phyloP scores from a whole-genome alignment of 2,113 vertebrate species.

The Physeter macrocephalus region DNA sequence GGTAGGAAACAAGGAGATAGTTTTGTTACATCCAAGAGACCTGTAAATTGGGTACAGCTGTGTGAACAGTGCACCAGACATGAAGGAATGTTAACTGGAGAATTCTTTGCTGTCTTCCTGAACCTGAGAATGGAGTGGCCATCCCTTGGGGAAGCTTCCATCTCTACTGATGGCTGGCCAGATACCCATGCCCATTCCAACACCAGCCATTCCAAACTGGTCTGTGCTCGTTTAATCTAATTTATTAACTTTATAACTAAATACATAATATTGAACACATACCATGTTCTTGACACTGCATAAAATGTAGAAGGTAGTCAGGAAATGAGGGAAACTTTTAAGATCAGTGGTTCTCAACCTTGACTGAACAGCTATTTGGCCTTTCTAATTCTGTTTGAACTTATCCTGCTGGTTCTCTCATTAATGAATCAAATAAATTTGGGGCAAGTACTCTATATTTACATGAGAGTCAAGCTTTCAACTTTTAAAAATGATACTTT shows the following conservation, averaged over 20 bases:
- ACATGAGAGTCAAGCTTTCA: constrained; percentile 25
- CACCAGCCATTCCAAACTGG: background rate
- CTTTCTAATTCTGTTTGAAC: constrained; percentile 39
- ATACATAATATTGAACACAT: background rate
- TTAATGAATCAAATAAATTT: constrained; percentile 30
- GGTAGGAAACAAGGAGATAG: background rate
- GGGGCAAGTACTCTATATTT: background rate
- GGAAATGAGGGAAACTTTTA: background rate
- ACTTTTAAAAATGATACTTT: constrained; percentile 43
- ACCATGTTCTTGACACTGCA: background rate
- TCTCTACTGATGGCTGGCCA: background rate
- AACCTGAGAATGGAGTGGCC: background rate
- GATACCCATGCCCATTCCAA: background rate
- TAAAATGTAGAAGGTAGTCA: background rate
- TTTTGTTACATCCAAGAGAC: background rate
- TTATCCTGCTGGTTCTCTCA: background rate
- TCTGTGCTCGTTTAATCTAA: background rate
- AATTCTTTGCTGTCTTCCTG: background rate
- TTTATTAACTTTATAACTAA: background rate
- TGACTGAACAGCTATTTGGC: background rate
- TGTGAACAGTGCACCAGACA: accelerated
- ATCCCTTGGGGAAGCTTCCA: background rate
- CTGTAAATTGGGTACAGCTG: background rate
- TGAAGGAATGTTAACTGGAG: background rate
- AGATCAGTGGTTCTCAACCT: background rate